Evolutionary conservation across 2,888 invertebrate genomes (phyloP), one percentile per base, ranked within the genome.

Genomic region (Phaonia tiefii): DNA sequence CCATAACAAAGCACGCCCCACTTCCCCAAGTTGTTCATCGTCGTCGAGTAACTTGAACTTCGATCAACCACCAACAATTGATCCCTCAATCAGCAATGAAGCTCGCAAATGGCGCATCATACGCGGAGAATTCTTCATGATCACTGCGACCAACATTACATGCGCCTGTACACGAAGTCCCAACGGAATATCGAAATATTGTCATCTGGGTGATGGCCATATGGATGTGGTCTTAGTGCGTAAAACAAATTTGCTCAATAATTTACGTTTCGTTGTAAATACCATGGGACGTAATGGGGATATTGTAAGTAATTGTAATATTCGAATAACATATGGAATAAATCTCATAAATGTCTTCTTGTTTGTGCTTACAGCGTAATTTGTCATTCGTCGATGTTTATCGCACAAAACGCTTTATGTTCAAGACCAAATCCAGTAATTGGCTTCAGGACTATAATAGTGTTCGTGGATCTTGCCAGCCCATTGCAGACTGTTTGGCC

Each of bases 171-270:
- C 92, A 17, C 92, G 95, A 82, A 94, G 94, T 86, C 95, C 95
- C 0, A 93, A 94, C 86, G 96, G 96, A 58, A 94, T 96, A 85
- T 94, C 96, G 56, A 95, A 95, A 0, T 93, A 93, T 85, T 94
- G 94, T 88, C 96, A 96, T 89, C 91, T 96, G 46, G 96, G 96
- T 0, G 95, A 96, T 89, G 96, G 96, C 31, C 94, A 93, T 87
- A 92, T 95, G 78, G 95, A 96, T 90, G 92, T 96, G 83, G 94
- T 96, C 82, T 89, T 96, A 49, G 94, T 96, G 44, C 92, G 93
- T 56, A 94, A 95, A 86, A 95, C 96, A 20, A 93, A 95, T 20
- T 88, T 96, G 74, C 86, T 94, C 46, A 94, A 96, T 87, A 95
- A 94, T 88, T 89, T 96, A 54, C 92, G 93, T 80, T 93, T 96